Evolutionary conservation across 2,113 vertebrate genomes (phyloP).

Genomic region (Poecile atricapillus): DNA sequence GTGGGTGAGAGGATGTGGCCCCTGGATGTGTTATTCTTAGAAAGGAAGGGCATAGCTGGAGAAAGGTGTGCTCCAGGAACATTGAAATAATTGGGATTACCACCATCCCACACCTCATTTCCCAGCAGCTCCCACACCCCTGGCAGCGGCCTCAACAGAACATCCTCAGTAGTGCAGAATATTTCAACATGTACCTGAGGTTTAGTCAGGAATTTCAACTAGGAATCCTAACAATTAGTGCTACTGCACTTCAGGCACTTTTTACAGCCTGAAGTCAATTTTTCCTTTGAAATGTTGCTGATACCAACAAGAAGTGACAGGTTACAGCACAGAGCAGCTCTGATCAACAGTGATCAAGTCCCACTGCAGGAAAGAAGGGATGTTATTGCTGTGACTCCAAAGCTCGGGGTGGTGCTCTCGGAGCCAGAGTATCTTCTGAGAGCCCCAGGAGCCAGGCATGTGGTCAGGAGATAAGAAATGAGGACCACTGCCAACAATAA

Average conservation of each 20-base stretch:
- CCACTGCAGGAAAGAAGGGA: not conserved
- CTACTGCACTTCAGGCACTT: not conserved
- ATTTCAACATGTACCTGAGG: rapidly evolving
- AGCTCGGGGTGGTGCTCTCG: not conserved
- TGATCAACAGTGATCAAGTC: not conserved
- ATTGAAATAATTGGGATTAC: not conserved
- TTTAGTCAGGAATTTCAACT: not conserved
- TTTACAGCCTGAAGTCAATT: not conserved
- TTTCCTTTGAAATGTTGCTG: not conserved
- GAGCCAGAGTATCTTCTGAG: not conserved
- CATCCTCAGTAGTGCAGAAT: not conserved
- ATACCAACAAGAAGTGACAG: not conserved
- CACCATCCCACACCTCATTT: not conserved
- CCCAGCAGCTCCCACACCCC: not conserved
- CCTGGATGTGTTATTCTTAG: not conserved
- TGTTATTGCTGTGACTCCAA: not conserved
- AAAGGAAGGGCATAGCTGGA: not conserved
- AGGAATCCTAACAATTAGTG: not conserved
- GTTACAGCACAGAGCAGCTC: not conserved
- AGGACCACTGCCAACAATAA: not conserved
- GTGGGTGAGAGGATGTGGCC: not conserved
- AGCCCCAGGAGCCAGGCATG: not conserved
- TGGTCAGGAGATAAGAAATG: not conserved
- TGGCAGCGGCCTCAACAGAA: not conserved
- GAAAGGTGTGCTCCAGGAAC: not conserved